A percentile compares a stretch with the other conserved stretches of the same genome.
Conservation (phyloP, 2,113 vertebrate species). For the Syrmaticus mikado region DNA sequence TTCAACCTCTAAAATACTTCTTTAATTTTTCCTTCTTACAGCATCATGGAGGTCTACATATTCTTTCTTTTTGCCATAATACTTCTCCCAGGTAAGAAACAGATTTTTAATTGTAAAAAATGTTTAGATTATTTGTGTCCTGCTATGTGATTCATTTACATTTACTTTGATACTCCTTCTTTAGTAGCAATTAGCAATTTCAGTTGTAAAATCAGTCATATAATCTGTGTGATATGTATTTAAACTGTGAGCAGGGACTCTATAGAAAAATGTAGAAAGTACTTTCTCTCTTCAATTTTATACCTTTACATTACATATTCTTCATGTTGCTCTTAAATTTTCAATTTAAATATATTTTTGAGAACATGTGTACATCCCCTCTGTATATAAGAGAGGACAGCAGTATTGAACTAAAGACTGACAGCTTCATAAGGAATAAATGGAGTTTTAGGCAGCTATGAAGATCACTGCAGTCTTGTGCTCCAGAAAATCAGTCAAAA, state of each 20-base stretch:
- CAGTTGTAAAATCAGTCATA: not conserved
- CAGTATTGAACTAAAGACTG: not conserved
- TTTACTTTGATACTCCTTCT: not conserved
- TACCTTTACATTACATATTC: constrained; percentile 9
- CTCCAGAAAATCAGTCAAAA: not conserved
- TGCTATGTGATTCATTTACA: not conserved
- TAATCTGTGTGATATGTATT: not conserved
- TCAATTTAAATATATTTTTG: not conserved
- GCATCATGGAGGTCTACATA: constrained; percentile 31
- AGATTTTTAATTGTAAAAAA: not conserved
- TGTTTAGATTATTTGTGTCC: not conserved
- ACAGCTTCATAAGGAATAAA: not conserved
- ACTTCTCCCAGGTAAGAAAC: constrained; percentile 53
- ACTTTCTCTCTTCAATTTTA: constrained; percentile 9
- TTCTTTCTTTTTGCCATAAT: constrained; percentile 28
- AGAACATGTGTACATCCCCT: not conserved
- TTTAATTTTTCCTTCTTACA: constrained; percentile 20
- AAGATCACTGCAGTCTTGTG: not conserved
- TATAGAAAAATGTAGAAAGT: not conserved
- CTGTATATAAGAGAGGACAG: not conserved
- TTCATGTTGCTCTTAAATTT: constrained; percentile 46
- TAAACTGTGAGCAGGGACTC: not conserved
- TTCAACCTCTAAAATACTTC: not conserved
- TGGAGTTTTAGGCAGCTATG: not conserved
- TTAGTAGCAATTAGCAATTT: not conserved